Conservation (phyloP, 2,797 vertebrate genomes). For the Anguilla obscura region DNA sequence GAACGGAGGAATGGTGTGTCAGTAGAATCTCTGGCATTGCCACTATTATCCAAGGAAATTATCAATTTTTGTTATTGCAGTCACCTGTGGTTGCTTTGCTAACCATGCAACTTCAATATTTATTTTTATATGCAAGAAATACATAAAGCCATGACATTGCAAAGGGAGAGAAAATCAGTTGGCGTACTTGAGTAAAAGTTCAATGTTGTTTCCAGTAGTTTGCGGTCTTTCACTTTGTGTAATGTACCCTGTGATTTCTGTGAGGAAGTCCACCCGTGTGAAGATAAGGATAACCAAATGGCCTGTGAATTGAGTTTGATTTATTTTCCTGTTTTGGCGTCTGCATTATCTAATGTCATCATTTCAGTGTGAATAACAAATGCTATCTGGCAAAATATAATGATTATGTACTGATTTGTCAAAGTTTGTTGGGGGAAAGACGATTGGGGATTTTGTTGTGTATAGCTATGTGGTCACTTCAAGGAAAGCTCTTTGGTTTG, state of each 20-base stretch:
- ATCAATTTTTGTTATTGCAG: neutral
- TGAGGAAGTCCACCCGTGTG: constrained; percentile 23
- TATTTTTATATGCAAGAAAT: constrained; percentile 26
- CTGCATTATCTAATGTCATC: constrained; percentile 28
- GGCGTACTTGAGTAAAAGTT: neutral
- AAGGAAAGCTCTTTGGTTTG: constrained; percentile 31
- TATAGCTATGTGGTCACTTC: constrained; percentile 32
- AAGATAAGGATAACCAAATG: constrained; percentile 18
- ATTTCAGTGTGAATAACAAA: constrained; percentile 19
- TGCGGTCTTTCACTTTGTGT: constrained; percentile 29
- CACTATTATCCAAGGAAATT: neutral
- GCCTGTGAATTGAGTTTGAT: constrained; percentile 2
- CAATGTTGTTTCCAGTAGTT: constrained; percentile 32
- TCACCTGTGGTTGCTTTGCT: neutral
- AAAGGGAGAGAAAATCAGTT: constrained; percentile 23
- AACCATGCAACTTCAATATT: constrained; percentile 5
- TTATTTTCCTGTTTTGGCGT: constrained; percentile 11
- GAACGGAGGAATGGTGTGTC: neutral
- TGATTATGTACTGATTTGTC: constrained; percentile 30
- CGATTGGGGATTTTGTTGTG: constrained; percentile 26
- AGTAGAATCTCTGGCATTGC: constrained; percentile 22
- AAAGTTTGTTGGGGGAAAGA: neutral
- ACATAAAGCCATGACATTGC: constrained; percentile 26
- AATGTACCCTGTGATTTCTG: constrained; percentile 29
- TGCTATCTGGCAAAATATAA: constrained; percentile 31